These are phyloP conservation scores for Ceraclea dissimilis DNA, from an alignment of 2,888 invertebrate genomes.

Conservation along the genomic window DNA sequence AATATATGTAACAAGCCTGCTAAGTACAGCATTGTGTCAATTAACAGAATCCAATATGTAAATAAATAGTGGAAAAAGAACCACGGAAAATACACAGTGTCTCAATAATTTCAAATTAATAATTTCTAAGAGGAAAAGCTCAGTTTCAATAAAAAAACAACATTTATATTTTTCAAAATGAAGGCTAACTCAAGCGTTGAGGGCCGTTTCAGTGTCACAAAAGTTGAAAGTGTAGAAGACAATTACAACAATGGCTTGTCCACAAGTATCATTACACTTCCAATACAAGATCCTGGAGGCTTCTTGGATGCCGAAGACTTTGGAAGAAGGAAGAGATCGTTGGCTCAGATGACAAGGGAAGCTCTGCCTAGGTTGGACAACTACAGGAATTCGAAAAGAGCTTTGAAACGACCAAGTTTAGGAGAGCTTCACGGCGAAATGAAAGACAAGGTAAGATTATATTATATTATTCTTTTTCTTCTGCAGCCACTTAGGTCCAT, in stretches of 20 bases:
- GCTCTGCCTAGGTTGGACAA: slow-evolving; percentile 75
- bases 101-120: no score
- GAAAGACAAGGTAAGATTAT: slow-evolving; percentile 31
- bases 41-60: no score
- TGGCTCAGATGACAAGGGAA: slow-evolving; percentile 67
- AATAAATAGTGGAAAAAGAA: no score
- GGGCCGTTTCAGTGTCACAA: slow-evolving; percentile 39
- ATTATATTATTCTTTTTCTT: no score
- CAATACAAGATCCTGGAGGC: slow-evolving; percentile 31
- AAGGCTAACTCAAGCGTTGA: slow-evolving; percentile 15
- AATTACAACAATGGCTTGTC: slow-evolving; percentile 42
- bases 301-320: slow-evolving; percentile 33
- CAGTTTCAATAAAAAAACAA: no score
- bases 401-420: slow-evolving; percentile 72
- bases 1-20: no score
- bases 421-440: slow-evolving; percentile 71
- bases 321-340: slow-evolving; percentile 48
- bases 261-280: slow-evolving; percentile 41
- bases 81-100: no score
- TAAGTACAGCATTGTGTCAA: no score
- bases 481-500: no score
- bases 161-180: not conserved
- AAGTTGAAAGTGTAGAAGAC: slow-evolving; percentile 32
- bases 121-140: no score
- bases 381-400: slow-evolving; percentile 70